Conservation (phyloP, 2,888 invertebrate genomes). For the Metallyticus violacea region DNA sequence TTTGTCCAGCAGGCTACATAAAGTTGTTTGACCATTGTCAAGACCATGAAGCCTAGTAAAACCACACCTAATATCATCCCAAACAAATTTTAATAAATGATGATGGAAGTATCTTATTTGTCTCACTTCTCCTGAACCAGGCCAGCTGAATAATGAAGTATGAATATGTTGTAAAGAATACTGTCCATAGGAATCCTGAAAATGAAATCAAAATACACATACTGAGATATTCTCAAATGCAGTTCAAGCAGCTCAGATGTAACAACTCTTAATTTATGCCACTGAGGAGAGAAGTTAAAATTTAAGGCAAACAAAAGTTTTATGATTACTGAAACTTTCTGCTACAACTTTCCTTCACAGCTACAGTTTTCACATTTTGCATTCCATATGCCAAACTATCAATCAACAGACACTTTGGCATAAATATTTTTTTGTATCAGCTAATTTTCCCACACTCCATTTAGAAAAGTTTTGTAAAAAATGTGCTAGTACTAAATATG, state of each 20-base stretch:
- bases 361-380: too few species aligned
- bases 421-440: too few species aligned
- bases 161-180: conserved; percentile 15
- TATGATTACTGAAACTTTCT: too few species aligned
- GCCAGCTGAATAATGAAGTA: background rate
- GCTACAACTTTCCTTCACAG: too few species aligned
- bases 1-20: conserved; percentile 35
- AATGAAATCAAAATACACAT: conserved; percentile 9
- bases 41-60: conserved; percentile 40
- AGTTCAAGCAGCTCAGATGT: too few species aligned
- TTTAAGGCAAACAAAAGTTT: background rate
- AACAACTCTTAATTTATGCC: background rate
- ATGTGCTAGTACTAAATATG: too few species aligned
- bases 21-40: conserved; percentile 38
- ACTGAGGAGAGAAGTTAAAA: background rate
- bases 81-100: conserved; percentile 40
- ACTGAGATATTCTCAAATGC: too few species aligned
- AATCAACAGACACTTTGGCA: too few species aligned
- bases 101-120: conserved; percentile 38
- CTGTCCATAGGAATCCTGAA: conserved; percentile 25
- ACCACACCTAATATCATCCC: conserved; percentile 36
- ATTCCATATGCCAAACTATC: too few species aligned
- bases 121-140: background rate
- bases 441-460: too few species aligned
- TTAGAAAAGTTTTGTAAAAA: too few species aligned